Evolutionary conservation across 30 jellyfish, hydroid and myxozoan species (phyloP).

Genomic region (Clytia hemisphaerica): DNA sequence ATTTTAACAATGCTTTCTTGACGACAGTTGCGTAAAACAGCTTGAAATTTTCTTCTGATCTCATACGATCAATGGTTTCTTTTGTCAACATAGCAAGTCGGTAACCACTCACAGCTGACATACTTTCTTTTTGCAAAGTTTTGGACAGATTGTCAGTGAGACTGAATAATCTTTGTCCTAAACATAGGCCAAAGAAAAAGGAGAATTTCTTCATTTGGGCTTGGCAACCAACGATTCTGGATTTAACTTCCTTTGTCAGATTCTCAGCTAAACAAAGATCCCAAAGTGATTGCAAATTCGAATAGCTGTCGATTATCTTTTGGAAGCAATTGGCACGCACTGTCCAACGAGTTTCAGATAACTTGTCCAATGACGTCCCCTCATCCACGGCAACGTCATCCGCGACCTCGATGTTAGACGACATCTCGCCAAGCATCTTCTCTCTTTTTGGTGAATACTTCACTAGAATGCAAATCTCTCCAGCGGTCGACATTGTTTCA

Average conservation of each 20-base stretch:
- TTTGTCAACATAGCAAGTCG: constrained; percentile 33
- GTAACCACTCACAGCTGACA: constrained; percentile 47
- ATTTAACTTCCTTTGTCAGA: constrained; percentile 5
- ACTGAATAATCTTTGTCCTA: constrained; percentile 37
- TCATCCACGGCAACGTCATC: not conserved
- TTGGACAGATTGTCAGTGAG: constrained; percentile 45
- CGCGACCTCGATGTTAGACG: not conserved
- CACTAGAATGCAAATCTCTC: not conserved
- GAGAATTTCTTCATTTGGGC: constrained; percentile 32
- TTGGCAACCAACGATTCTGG: constrained; percentile 49
- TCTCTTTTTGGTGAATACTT: not conserved
- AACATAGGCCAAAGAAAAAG: constrained; percentile 29
- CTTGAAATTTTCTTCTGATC: not conserved
- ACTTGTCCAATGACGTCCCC: not conserved
- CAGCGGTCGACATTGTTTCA: not conserved
- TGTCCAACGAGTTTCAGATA: constrained; percentile 12
- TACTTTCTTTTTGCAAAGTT: constrained; percentile 41
- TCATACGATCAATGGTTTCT: constrained; percentile 38
- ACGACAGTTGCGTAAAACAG: constrained; percentile 1
- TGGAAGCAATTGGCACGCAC: constrained; percentile 1
- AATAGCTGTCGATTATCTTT: not conserved
- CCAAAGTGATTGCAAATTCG: not conserved
- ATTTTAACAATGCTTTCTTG: not conserved
- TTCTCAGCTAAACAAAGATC: not conserved
- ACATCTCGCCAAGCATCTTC: not conserved